These are phyloP conservation scores for Pipra filicauda DNA, from an alignment of 2,113 vertebrate species.

Conservation along the genomic window DNA sequence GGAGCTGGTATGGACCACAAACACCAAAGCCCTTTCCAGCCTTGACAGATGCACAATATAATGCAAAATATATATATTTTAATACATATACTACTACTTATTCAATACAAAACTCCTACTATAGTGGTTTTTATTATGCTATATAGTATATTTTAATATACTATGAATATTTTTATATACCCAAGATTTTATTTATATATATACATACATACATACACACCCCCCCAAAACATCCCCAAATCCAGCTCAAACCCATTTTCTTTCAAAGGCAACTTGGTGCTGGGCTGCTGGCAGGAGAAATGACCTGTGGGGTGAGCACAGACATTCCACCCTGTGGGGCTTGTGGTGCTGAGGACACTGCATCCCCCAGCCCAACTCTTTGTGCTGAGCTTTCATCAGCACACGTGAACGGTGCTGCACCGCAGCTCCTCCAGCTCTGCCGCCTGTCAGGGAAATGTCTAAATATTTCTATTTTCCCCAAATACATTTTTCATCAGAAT, in stretches of 20 bases:
- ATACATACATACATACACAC: no score
- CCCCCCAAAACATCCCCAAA: background rate
- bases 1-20: background rate
- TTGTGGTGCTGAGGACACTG: accelerated
- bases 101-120: background rate
- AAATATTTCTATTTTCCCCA: conserved; percentile 9
- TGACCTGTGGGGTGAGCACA: background rate
- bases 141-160: background rate
- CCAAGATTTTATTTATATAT: accelerated
- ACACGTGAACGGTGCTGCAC: background rate
- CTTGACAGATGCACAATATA: accelerated
- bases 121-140: background rate
- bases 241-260: background rate
- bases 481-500: background rate
- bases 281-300: background rate
- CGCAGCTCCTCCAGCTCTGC: background rate
- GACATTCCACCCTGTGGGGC: background rate
- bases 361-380: background rate
- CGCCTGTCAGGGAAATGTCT: background rate
- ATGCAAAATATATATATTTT: background rate
- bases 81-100: background rate
- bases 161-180: background rate
- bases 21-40: background rate
- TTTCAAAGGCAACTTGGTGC: background rate
- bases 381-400: background rate